A percentile compares a stretch with the other conserved stretches of the same genome.
phyloP scores from a whole-genome alignment of 2,888 invertebrate species.

The Scaptomyza caliginosa region DNA sequence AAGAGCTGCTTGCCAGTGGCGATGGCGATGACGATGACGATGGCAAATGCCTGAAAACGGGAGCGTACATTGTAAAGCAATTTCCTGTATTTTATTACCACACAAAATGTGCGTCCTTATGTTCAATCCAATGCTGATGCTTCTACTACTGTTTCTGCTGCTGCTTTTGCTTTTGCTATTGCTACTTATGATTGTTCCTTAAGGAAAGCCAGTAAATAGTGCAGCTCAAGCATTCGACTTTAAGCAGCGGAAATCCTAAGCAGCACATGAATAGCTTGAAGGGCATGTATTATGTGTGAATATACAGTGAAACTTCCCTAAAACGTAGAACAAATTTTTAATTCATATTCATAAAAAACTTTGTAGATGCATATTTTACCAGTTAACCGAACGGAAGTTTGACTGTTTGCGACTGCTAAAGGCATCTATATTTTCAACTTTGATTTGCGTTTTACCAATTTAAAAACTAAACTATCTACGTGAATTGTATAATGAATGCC shows the following conservation, averaged over 20 bases:
- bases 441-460: too few species aligned
- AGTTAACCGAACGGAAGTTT: too few species aligned
- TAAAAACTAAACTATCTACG: too few species aligned
- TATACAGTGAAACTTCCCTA: neutral
- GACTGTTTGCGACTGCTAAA: too few species aligned
- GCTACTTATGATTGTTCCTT: constrained; percentile 48
- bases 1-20: constrained; percentile 44
- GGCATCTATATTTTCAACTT: too few species aligned
- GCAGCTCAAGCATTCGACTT: constrained; percentile 34
- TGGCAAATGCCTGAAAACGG: constrained; percentile 30
- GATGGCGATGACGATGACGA: constrained; percentile 6
- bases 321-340: too few species aligned
- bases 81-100: constrained; percentile 73
- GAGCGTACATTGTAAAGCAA: constrained; percentile 71
- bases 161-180: constrained; percentile 10
- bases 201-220: constrained; percentile 42
- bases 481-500: neutral
- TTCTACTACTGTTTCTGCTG: constrained; percentile 10
- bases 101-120: constrained; percentile 57
- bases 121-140: constrained; percentile 10
- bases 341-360: too few species aligned
- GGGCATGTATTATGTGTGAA: neutral
- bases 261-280: constrained; percentile 21
- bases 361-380: too few species aligned
- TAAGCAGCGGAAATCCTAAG: constrained; percentile 44